phyloP scores from a whole-genome alignment of 1,140 invertebrate genomes.

The Ectropis grisescens region DNA sequence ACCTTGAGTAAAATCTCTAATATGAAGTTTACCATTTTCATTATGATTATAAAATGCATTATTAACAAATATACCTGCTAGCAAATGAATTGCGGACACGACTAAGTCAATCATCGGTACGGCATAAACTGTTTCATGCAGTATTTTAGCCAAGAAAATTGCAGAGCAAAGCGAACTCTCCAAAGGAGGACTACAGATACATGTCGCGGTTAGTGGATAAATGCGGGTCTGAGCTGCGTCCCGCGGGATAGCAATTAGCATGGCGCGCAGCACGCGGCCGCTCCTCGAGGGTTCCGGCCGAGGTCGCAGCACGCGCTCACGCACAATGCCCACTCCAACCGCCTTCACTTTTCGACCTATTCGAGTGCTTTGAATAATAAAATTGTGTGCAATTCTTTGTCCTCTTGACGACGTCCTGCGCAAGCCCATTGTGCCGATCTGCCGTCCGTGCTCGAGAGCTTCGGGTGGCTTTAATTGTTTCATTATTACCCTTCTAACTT shows the following conservation, averaged over 20 bases:
- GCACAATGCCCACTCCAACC: slow-evolving; percentile 32
- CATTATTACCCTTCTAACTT: slow-evolving; percentile 18
- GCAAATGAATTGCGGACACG: no score
- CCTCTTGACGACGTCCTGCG: slow-evolving; percentile 15
- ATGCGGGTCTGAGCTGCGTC: no score
- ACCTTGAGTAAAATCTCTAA: no score
- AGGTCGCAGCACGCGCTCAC: slow-evolving; percentile 28
- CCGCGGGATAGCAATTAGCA: slow-evolving; percentile 13
- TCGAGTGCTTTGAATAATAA: slow-evolving; percentile 36
- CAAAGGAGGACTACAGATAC: no score
- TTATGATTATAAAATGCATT: no score
- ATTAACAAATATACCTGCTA: no score
- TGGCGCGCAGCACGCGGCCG: slow-evolving; percentile 14
- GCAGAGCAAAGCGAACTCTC: no score
- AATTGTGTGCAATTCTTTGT: slow-evolving; percentile 22
- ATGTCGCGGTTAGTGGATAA: no score
- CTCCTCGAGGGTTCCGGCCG: slow-evolving; percentile 23
- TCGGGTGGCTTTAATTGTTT: slow-evolving; percentile 18
- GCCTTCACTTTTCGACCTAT: slow-evolving; percentile 37
- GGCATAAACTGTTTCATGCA: no score
- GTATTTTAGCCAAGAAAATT: no score
- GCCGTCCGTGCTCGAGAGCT: slow-evolving; percentile 17
- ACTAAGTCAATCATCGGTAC: no score
- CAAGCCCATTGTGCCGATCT: slow-evolving; percentile 18
- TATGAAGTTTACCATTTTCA: no score